Percentiles rank a stretch among this genome's conserved stretches.
Evolutionary conservation across 1,140 invertebrate species (phyloP).

Genomic region (Orchestia grillus): DNA sequence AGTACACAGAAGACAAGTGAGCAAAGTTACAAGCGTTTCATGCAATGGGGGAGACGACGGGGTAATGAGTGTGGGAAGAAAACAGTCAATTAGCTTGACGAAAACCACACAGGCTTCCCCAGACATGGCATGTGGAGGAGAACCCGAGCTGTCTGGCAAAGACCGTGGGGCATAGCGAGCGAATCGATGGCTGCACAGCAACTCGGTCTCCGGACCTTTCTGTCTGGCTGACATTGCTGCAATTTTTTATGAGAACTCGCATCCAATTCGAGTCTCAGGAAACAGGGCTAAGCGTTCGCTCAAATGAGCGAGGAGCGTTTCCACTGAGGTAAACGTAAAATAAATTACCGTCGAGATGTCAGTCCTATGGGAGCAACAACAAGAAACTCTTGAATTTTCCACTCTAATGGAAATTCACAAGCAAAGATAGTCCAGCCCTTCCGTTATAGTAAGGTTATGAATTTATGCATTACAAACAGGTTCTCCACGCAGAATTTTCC

Average conservation of each 20-base stretch:
- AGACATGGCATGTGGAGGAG: constrained; percentile 7
- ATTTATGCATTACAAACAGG: background rate
- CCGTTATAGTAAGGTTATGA: too few relatives aligned
- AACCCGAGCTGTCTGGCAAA: background rate
- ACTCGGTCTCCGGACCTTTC: background rate
- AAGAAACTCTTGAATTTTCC: background rate
- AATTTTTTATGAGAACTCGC: constrained; percentile 40
- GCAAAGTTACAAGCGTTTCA: constrained; percentile 9
- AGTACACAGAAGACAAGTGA: background rate
- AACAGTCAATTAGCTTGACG: constrained; percentile 54
- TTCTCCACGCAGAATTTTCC: background rate
- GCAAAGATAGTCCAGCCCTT: background rate
- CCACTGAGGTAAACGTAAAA: background rate
- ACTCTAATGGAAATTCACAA: background rate
- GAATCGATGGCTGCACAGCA: constrained; percentile 34
- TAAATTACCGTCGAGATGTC: background rate
- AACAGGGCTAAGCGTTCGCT: background rate
- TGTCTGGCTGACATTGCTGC: background rate
- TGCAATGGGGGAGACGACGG: constrained; percentile 1
- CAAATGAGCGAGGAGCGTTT: background rate
- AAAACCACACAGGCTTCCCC: constrained; percentile 49
- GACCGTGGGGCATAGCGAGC: background rate
- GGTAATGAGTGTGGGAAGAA: constrained; percentile 55
- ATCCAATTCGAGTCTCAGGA: background rate
- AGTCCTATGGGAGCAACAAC: background rate